Base-by-base conservation (phyloP, 2,888 invertebrate species). In the Zygaena filipendulae region DNA sequence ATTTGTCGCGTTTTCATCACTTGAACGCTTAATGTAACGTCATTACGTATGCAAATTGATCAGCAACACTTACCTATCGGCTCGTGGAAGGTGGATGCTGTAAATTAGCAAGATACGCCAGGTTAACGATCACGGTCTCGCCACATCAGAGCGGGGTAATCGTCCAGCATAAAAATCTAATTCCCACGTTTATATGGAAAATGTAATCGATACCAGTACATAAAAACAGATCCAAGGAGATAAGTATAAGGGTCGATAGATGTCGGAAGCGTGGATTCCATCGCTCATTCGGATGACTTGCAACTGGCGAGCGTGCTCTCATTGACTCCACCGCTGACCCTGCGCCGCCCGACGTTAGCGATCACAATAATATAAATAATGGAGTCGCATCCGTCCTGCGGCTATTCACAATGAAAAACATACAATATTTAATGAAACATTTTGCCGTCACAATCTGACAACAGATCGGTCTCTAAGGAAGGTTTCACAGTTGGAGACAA, bases 31-130 rank as follows among this genome's bases (percentile, higher is more conserved):
- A 69, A 74, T 71, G 71, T 75, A 72, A 75, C 63, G 72, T 70
- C 70, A 79, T 79, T 77, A 77, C 57, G 59, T 67, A 79, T 79
- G 79, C 77, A 79, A 77, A 77, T 79, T 71, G 72, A 72, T 75
- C 70, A 67, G 60, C 58, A 58, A 59, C 67, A 70, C 68, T 74
- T 75, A 70, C 68, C 74, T 75, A 79, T 70, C 72, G 60, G 46
- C 57, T 52, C 62, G 59, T 57, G 57, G 66, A 63, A 67, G 67
- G 66, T 68, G 69, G 68, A 71, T 67, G 69, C 59, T 62, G 67
- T 58, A 67, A 74, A 74, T 77, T 72, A 74, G 59, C 68, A 60
- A 62, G 66, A 66, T 67, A 69, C 66, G 60, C 64, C 54, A 53
- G 57, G n/a, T 66, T 68, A 62, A 70, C 58, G 59, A 64, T 75